phyloP scores from a whole-genome alignment of 2,888 invertebrate genomes.

The Artemia sinica region DNA sequence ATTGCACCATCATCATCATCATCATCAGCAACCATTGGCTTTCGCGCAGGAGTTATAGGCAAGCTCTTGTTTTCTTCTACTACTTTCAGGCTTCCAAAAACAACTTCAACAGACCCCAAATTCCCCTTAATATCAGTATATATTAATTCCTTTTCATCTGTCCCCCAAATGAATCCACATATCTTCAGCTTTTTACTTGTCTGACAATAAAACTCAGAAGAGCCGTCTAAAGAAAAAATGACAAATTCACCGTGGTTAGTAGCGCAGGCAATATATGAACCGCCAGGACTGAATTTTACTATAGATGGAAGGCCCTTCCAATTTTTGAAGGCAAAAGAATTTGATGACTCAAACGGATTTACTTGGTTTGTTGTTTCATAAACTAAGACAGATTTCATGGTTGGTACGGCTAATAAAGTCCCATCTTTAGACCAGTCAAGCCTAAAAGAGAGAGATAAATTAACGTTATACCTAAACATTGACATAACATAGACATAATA shows the following conservation, averaged over 20 bases:
- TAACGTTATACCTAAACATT: too few species aligned
- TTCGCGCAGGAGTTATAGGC: background rate
- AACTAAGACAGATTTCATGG: background rate
- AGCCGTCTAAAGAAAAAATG: background rate
- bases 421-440: constrained; percentile 12
- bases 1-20: constrained; percentile 8
- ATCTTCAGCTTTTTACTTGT: background rate
- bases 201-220: background rate
- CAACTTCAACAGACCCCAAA: background rate
- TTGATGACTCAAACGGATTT: constrained; percentile 4
- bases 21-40: background rate
- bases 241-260: background rate
- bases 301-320: background rate
- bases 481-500: too few species aligned
- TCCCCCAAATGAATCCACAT: background rate
- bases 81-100: background rate
- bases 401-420: background rate
- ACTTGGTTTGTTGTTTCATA: constrained; percentile 5
- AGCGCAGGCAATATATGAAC: background rate
- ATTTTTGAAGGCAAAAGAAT: background rate
- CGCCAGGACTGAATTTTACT: background rate
- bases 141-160: background rate
- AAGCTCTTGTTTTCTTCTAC: background rate
- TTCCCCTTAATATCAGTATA: constrained; percentile 8
- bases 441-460: background rate